Percentiles rank a stretch among this genome's conserved stretches.
Evolutionary conservation across 2,888 invertebrate genomes (phyloP).

Genomic region (Protodeltote pygarga): DNA sequence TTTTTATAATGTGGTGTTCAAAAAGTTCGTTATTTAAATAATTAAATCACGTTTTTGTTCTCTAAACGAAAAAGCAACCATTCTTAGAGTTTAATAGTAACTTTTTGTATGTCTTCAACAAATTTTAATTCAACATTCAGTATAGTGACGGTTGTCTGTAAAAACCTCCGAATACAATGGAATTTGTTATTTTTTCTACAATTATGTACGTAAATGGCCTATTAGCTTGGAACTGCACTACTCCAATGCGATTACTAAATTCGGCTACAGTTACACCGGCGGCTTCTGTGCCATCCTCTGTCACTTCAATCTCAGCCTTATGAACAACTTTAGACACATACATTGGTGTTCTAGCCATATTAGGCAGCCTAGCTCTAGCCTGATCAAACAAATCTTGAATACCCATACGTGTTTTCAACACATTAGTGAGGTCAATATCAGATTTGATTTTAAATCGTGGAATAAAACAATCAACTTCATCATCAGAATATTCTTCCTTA

Average conservation of each 20-base stretch:
- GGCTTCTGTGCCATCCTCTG: constrained; percentile 91
- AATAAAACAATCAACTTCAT: constrained; percentile 88
- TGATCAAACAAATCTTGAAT: constrained; percentile 88
- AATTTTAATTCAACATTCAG: too few species aligned
- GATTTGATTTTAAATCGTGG: constrained; percentile 88
- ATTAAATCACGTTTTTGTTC: not conserved
- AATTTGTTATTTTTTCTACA: constrained; percentile 86
- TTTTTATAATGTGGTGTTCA: too few species aligned
- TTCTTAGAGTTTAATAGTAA: constrained; percentile 2
- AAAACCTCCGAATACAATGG: constrained; percentile 78
- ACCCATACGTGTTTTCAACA: constrained; percentile 73
- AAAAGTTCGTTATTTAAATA: not conserved
- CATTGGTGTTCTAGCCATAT: constrained; percentile 82
- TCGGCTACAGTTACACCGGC: constrained; percentile 86
- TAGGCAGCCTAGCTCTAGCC: constrained; percentile 61
- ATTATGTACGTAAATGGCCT: constrained; percentile 90
- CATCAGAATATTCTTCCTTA: constrained; percentile 84
- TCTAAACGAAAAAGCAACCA: constrained; percentile 1
- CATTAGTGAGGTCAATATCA: constrained; percentile 83
- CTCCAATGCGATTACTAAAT: constrained; percentile 83
- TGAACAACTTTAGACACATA: constrained; percentile 88
- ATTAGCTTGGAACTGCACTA: constrained; percentile 88
- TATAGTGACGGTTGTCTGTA: constrained; percentile 72
- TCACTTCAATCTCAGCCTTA: constrained; percentile 91
- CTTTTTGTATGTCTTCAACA: too few species aligned